Conservation (phyloP, 2,888 invertebrate genomes). For the Phortica magna region DNA sequence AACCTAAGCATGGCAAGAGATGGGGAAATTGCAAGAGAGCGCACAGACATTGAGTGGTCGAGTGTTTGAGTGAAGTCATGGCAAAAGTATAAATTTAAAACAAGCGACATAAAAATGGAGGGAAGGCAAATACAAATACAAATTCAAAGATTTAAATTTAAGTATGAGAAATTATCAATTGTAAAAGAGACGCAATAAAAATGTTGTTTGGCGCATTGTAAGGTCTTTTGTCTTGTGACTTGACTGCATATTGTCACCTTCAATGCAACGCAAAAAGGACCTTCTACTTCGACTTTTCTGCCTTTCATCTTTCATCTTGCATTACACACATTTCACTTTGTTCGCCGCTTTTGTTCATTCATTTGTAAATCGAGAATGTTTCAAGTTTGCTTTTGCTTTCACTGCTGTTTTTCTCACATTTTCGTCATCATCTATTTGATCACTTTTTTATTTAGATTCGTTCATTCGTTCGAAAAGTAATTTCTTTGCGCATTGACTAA, state of each 20-base stretch:
- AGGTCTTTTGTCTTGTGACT: neutral
- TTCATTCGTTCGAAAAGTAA: slow-evolving; percentile 76
- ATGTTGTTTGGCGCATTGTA: slow-evolving; percentile 25
- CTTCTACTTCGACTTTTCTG: slow-evolving; percentile 5
- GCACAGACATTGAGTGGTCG: no score
- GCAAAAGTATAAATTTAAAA: no score
- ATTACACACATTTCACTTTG: slow-evolving; percentile 25
- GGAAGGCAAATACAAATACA: no score
- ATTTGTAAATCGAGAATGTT: slow-evolving; percentile 59
- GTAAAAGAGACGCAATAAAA: slow-evolving; percentile 32
- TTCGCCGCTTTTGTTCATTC: slow-evolving; percentile 65
- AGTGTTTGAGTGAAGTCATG: no score
- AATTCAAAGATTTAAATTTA: neutral
- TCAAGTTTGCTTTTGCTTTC: slow-evolving; percentile 16
- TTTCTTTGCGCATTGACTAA: slow-evolving; percentile 69
- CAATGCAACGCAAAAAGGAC: neutral
- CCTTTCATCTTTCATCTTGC: slow-evolving; percentile 15
- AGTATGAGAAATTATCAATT: slow-evolving; percentile 29
- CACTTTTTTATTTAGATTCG: slow-evolving; percentile 74
- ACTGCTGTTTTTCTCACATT: slow-evolving; percentile 50
- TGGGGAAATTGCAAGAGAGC: no score
- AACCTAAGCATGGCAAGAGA: no score
- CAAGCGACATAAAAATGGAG: no score
- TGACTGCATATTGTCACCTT: neutral
- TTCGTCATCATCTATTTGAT: slow-evolving; percentile 54